These are phyloP conservation scores for Falco novaeseelandiae DNA, from an alignment of 2,797 vertebrate species.

Conservation along the genomic window DNA sequence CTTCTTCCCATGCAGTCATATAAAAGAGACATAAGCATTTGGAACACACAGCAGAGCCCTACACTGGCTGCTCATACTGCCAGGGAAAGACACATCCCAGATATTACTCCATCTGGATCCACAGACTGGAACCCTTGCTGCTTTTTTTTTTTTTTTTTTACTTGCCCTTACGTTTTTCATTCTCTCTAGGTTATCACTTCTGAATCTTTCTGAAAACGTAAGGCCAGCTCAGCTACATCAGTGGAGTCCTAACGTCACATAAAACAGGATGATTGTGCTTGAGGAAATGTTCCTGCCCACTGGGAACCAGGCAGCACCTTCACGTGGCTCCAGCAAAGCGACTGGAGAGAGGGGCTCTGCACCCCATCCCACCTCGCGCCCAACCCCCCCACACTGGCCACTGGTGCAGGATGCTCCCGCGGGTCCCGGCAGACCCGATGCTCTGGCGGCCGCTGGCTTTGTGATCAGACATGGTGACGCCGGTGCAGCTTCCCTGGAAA, in stretches of 20 bases:
- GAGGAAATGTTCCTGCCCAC: not conserved
- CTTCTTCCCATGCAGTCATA: not conserved
- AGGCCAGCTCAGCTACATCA: not conserved
- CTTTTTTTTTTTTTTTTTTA: not conserved
- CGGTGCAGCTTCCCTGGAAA: not conserved
- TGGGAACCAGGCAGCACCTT: not conserved
- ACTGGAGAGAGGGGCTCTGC: not conserved
- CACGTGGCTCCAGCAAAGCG: not conserved
- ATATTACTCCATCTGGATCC: not conserved
- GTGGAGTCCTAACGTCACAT: not conserved
- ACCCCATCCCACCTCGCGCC: not conserved
- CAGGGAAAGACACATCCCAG: not conserved
- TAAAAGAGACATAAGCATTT: not conserved
- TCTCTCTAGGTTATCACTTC: not conserved
- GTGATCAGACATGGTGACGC: not conserved
- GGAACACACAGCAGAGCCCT: not conserved
- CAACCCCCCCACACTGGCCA: accelerated
- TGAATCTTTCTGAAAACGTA: not conserved
- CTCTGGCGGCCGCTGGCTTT: not conserved
- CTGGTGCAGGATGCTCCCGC: not conserved
- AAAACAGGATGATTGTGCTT: not conserved
- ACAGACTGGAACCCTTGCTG: not conserved
- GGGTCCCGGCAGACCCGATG: accelerated
- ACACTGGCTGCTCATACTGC: not conserved
- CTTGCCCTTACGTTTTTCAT: not conserved